Percentiles rank a stretch among this genome's conserved stretches.
phyloP scores from a whole-genome alignment of 2,888 invertebrate genomes.

The Pyralis farinalis region DNA sequence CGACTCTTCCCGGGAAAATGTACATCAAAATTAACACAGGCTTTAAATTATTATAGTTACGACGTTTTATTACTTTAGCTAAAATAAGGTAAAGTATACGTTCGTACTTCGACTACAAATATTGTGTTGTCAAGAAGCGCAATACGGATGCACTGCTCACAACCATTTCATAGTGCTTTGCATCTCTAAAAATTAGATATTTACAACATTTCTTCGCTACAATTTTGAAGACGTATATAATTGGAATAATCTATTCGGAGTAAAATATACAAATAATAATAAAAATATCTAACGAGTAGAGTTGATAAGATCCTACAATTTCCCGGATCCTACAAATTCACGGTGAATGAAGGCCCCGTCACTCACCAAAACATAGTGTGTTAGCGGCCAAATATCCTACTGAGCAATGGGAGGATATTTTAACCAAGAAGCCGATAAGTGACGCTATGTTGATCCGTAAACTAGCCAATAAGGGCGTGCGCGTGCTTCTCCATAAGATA shows the following conservation, averaged over 20 bases:
- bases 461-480: no score
- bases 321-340: no score
- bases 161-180: not conserved
- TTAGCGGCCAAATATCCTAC: no score
- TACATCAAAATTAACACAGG: not conserved
- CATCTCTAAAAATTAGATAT: conserved; percentile 2
- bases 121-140: conserved; percentile 1
- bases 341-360: no score
- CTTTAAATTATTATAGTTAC: conserved; percentile 1
- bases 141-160: not conserved
- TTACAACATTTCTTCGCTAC: not conserved
- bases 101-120: not conserved
- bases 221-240: not conserved
- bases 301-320: no score
- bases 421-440: no score
- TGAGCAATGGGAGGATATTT: no score
- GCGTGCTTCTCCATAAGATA: no score
- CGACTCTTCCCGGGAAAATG: not conserved
- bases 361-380: no score
- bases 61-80: not conserved
- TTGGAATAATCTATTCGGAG: not conserved
- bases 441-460: no score
- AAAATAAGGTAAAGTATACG: not conserved
- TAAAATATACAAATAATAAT: not conserved
- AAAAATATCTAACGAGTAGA: not conserved